phyloP scores from a whole-genome alignment of 2,113 vertebrate genomes.

The Phyllopteryx taeniolatus region DNA sequence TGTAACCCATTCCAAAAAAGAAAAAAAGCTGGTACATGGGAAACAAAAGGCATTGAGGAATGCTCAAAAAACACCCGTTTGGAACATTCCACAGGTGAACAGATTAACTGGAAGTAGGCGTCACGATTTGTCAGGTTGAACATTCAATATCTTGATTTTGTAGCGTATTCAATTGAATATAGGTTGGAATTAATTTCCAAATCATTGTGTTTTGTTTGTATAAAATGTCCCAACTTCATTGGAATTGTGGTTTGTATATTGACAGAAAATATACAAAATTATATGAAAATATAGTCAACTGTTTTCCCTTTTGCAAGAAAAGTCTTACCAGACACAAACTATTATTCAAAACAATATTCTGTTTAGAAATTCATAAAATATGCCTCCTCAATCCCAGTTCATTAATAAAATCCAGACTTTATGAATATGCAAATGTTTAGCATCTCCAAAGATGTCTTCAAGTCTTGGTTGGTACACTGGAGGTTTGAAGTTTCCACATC shows the following conservation, averaged over 20 bases:
- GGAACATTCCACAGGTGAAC: too few relatives aligned
- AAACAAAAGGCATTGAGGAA: too few relatives aligned
- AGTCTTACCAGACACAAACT: not conserved
- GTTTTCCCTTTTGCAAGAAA: constrained; percentile 1
- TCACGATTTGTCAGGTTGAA: too few relatives aligned
- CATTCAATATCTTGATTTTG: too few relatives aligned
- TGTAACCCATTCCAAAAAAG: too few relatives aligned
- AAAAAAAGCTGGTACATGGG: too few relatives aligned
- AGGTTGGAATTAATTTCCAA: too few relatives aligned
- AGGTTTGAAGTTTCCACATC: not conserved
- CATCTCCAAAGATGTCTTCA: constrained; percentile 2
- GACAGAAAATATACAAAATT: not conserved
- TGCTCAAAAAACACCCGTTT: too few relatives aligned
- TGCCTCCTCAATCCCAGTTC: constrained; percentile 6
- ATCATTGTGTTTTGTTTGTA: too few relatives aligned
- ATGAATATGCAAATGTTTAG: constrained; percentile 9
- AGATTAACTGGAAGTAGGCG: too few relatives aligned
- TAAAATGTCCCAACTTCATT: too few relatives aligned
- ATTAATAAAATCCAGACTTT: constrained; percentile 5
- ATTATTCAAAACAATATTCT: constrained; percentile 8
- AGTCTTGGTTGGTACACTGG: not conserved
- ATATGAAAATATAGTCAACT: not conserved
- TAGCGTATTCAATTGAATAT: too few relatives aligned
- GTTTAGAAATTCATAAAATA: constrained; percentile 5
- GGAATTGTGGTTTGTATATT: not conserved